Percentiles rank a stretch among this genome's conserved stretches.
phyloP scores from a whole-genome alignment of 2,888 invertebrate genomes.

The Pheosia tremula region DNA sequence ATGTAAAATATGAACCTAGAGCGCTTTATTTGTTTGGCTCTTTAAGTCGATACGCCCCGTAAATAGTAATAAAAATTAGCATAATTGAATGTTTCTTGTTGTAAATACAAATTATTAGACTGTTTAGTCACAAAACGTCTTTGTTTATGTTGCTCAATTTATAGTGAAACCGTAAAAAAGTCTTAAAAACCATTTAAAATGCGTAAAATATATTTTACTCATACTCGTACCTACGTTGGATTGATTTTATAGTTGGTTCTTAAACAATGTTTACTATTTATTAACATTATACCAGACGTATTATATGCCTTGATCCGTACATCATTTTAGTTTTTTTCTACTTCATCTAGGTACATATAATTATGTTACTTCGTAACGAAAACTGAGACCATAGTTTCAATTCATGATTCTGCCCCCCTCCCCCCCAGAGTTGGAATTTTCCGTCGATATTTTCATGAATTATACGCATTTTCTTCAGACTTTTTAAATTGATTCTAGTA shows the following conservation, averaged over 20 bases:
- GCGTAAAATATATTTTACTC: slow-evolving; percentile 12
- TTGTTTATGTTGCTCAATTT: slow-evolving; percentile 65
- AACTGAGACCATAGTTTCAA: too few relatives aligned
- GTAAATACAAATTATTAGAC: slow-evolving; percentile 71
- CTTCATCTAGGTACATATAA: too few relatives aligned
- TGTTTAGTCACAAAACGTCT: slow-evolving; percentile 63
- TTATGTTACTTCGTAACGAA: too few relatives aligned
- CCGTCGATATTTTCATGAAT: too few relatives aligned
- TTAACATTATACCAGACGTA: not conserved
- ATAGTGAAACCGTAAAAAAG: slow-evolving; percentile 51
- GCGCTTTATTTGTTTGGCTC: slow-evolving; percentile 62
- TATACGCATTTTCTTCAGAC: too few relatives aligned
- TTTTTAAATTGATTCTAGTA: too few relatives aligned
- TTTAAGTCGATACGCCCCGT: slow-evolving; percentile 69
- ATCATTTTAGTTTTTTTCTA: not conserved
- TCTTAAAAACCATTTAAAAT: slow-evolving; percentile 27
- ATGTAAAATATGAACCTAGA: slow-evolving; percentile 81
- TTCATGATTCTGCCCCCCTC: too few relatives aligned
- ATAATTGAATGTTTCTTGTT: slow-evolving; percentile 77
- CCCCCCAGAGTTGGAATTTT: too few relatives aligned
- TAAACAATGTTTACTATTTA: not conserved
- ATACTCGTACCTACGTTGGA: not conserved
- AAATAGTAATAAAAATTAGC: slow-evolving; percentile 78
- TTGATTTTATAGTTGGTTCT: not conserved
- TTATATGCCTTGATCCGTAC: not conserved